Base-by-base conservation (phyloP, 2,113 vertebrate genomes). In the Cromileptes altivelis region DNA sequence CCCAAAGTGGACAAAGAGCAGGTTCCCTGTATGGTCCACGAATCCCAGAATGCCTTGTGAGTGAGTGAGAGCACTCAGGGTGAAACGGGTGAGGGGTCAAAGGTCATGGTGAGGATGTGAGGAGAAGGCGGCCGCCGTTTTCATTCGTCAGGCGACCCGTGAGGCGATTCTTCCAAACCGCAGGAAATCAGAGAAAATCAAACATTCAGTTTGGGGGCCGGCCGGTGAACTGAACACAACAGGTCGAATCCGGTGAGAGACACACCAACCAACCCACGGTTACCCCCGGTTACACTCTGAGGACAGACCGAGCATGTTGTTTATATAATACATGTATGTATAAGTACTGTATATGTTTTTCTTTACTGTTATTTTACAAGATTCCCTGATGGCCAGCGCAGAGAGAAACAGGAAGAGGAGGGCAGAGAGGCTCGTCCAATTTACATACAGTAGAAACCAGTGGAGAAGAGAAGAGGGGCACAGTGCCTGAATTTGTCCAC, bases 301-400 rank as follows among this genome's bases (percentile, higher is more conserved):
- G 21, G 71, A 70, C 78, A 85, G 85, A 75, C 77, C 42, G 27
- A 85, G 80, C 56, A 42, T 56, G 17, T 45, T 21, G 8, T 52
- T 78, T 80, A 74, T 84, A 91, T 78, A 72, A 76, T 88, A 93
- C 85, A 91, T 83, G 83, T 90, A 73, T 86, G 88, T 88, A 83
- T 78, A 90, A 80, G 75, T 89, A 89, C 79, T 87, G 83, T 89
- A 83, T 84, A 85, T 81, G 83, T 80, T 56, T 55, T 89, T 87
- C 57, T 89, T 88, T 73, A 85, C 69, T 82, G 82, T 86, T 91
- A 89, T 85, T 75, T 93, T 92, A 93, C 92, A 94, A 93, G 90
- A 91, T 90, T 95, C 93, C 93, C 93, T 94, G 94, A 94, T 92
- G 91, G 82, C 92, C 93, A 89, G 91, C 64, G 88, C 84, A 88